phyloP scores from a whole-genome alignment of 2,113 vertebrate species.

The Cairina moschata region DNA sequence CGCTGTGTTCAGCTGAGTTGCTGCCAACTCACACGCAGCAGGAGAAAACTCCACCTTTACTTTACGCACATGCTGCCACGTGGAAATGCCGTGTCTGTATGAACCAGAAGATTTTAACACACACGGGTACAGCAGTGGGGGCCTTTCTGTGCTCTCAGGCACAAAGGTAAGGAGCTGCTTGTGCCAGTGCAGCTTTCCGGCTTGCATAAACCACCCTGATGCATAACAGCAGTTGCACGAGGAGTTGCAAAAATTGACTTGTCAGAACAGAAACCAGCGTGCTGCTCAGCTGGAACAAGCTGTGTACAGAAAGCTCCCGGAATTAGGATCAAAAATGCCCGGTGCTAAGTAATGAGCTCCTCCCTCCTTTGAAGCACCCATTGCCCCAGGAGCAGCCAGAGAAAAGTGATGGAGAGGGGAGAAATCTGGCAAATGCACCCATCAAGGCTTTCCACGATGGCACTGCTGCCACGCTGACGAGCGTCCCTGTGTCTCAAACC shows the following conservation, averaged over 20 bases:
- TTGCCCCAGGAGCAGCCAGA: not conserved
- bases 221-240: not conserved
- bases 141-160: not conserved
- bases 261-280: not conserved
- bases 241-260: not conserved
- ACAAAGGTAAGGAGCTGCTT: not conserved
- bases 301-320: not conserved
- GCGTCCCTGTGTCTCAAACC: not conserved
- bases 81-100: not conserved
- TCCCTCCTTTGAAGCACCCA: not conserved
- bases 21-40: not conserved
- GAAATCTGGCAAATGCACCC: not conserved
- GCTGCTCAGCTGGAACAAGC: not conserved
- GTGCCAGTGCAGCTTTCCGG: not conserved
- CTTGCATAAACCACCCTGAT: not conserved
- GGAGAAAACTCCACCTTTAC: not conserved
- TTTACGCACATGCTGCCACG: accelerated
- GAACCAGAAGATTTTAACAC: not conserved
- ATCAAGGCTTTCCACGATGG: not conserved
- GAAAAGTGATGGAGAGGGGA: accelerated
- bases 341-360: not conserved
- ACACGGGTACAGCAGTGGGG: not conserved
- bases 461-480: not conserved
- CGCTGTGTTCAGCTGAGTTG: not conserved
- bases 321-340: not conserved